A percentile compares a stretch with the other conserved stretches of the same genome.
Conservation (phyloP, 2,888 invertebrate species). For the Machimus rusticus region DNA sequence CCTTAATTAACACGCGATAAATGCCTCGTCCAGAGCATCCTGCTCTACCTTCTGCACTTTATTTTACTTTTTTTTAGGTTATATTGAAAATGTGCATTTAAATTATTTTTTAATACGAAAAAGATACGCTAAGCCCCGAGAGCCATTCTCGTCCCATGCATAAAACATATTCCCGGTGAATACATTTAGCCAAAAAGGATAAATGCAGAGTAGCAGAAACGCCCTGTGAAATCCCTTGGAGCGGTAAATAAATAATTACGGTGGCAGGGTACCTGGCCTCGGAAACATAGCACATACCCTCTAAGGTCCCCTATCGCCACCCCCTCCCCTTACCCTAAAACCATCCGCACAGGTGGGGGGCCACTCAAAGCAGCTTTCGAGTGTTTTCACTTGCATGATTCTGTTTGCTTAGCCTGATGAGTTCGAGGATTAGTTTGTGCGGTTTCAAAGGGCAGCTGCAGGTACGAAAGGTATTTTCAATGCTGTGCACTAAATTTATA, state of each 20-base stretch:
- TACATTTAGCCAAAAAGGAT: constrained; percentile 24
- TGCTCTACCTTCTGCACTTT: neutral
- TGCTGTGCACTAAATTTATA: constrained; percentile 23
- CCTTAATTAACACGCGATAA: constrained; percentile 16
- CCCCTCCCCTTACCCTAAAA: neutral
- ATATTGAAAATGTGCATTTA: constrained; percentile 10
- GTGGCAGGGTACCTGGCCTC: neutral
- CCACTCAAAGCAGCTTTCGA: constrained; percentile 17
- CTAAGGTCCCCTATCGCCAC: neutral
- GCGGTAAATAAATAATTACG: constrained; percentile 36
- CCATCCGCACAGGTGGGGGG: neutral
- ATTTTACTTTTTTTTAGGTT: neutral
- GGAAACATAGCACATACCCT: neutral
- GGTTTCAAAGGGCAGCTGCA: constrained; percentile 6
- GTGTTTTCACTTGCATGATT: constrained; percentile 40
- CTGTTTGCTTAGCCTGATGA: constrained; percentile 47
- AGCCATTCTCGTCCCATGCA: constrained; percentile 1
- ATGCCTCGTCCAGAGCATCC: constrained; percentile 13
- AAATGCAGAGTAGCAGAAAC: neutral
- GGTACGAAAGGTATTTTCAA: neutral
- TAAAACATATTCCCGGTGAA: constrained; percentile 15
- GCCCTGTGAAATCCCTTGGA: constrained; percentile 2
- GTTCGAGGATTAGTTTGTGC: constrained; percentile 38
- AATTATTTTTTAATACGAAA: constrained; percentile 20
- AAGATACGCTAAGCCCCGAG: neutral